Evolutionary conservation across 1,140 invertebrate genomes (phyloP).

Genomic region (Pachypeltis micranthus): DNA sequence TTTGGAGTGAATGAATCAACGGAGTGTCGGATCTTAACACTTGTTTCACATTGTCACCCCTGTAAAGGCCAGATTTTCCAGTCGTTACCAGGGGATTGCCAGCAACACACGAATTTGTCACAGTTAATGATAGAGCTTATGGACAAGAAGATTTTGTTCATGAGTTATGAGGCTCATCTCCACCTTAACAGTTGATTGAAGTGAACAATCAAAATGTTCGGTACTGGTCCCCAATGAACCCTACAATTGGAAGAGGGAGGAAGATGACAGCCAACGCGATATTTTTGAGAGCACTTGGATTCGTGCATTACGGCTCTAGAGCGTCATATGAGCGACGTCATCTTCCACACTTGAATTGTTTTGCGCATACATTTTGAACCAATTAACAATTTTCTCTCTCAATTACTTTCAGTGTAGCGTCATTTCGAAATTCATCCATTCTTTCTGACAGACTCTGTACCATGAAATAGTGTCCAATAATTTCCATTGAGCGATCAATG

Average conservation of each 20-base stretch:
- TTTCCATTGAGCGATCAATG: too few relatives aligned
- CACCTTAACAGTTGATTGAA: not conserved
- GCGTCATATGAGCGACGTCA: not conserved
- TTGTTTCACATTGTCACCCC: not conserved
- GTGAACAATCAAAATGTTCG: not conserved
- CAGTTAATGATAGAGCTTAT: too few relatives aligned
- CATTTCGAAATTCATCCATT: not conserved
- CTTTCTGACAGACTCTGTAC: not conserved
- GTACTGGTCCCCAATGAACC: too few relatives aligned
- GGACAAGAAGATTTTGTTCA: too few relatives aligned
- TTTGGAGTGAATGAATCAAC: not conserved
- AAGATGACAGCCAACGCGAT: not conserved
- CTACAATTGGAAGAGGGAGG: not conserved
- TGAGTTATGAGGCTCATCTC: too few relatives aligned
- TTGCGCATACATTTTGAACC: not conserved
- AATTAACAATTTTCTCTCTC: not conserved
- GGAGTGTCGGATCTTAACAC: not conserved
- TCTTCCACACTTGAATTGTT: not conserved
- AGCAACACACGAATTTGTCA: too few relatives aligned
- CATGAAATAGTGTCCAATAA: too few relatives aligned
- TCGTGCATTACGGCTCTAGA: not conserved
- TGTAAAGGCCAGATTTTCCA: not conserved
- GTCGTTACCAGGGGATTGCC: too few relatives aligned
- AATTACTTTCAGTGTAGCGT: not conserved
- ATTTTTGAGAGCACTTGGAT: not conserved